Conservation (phyloP, 1,140 invertebrate species). For the Achroia grisella region DNA sequence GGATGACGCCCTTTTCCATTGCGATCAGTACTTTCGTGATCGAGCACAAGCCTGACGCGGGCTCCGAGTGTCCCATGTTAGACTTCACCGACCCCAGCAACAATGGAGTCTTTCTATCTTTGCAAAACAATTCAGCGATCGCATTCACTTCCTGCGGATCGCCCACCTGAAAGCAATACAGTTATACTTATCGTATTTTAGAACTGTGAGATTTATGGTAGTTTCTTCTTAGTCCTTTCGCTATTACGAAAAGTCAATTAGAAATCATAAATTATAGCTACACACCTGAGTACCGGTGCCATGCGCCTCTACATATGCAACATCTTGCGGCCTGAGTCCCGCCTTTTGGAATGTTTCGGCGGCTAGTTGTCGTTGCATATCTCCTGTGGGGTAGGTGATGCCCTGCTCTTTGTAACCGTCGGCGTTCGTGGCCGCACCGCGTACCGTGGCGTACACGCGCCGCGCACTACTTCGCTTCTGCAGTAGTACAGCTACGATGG, state of each 20-base stretch:
- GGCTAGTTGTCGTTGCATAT: slow-evolving; percentile 90
- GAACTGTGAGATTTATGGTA: too few species aligned
- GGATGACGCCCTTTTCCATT: slow-evolving; percentile 91
- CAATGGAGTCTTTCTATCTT: slow-evolving; percentile 84
- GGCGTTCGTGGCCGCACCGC: slow-evolving; percentile 90
- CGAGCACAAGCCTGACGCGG: slow-evolving; percentile 92
- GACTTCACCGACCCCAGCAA: slow-evolving; percentile 97
- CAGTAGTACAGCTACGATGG: slow-evolving; percentile 85
- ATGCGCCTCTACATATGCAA: slow-evolving; percentile 95
- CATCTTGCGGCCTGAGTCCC: slow-evolving; percentile 85
- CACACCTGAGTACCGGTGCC: slow-evolving; percentile 93
- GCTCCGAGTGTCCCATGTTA: slow-evolving; percentile 98
- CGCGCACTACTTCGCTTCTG: slow-evolving; percentile 85
- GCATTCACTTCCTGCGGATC: slow-evolving; percentile 98
- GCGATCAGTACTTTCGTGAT: slow-evolving; percentile 93
- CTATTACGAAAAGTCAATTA: too few species aligned
- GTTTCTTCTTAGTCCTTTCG: too few species aligned
- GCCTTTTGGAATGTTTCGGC: slow-evolving; percentile 88
- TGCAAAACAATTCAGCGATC: slow-evolving; percentile 94
- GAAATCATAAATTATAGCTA: background rate
- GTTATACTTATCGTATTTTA: too few species aligned
- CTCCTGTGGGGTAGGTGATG: slow-evolving; percentile 93
- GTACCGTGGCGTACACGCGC: slow-evolving; percentile 89
- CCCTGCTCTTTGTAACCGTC: slow-evolving; percentile 93
- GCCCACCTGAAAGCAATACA: slow-evolving; percentile 75